Evolutionary conservation across 1,140 invertebrate species (phyloP), one percentile per base, ranked within the genome.

Genomic region (Riptortus pedestris): DNA sequence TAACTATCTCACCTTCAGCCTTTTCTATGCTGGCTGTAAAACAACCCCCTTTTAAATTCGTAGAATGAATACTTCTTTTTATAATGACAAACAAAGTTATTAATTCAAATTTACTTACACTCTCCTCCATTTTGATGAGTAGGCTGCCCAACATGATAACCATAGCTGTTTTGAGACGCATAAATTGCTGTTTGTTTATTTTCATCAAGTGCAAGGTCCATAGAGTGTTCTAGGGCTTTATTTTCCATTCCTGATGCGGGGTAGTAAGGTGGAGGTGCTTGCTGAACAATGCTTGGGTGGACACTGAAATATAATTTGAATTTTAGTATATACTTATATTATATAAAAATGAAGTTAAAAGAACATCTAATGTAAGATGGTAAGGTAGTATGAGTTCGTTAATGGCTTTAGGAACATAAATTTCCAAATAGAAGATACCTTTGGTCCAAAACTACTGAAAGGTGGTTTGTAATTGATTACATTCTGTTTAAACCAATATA

Each of bases 231-330:
- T 11, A 93, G 75, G 28, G 88, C 90, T 76, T 93, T 93, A 74
- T 93, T 93, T 75, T 93, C 90, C 75, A 93, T 84, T 4, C 87
- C 87, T n/a, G 84, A 82, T 24, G 85, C 82, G 16, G 86, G 84
- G 69, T 88, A 90, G 69, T 92, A 92, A 12, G 91, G 90, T 1
- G 90, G 90, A 33, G 81, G 80, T 66, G 85, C 87, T 73, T 88
- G 87, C 65, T 86, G 83, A 2, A 90, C 86, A 72, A 90, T 85
- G 57, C 87, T 87, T 1, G 88, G 86, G 43, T 86, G 80, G 5
- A 81, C 77, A 60, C 79, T 82, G 69, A 11, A 43, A 60, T 22
- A 66, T 7, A 27, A 27, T 9, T 9, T 12, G 7, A n/a, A 5
- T 18, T 3, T 47, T 47, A 47, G 1, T n/a, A n/a, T n/a, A n/a